phyloP scores from a whole-genome alignment of 2,888 invertebrate species.

The Chironomus riparius region DNA sequence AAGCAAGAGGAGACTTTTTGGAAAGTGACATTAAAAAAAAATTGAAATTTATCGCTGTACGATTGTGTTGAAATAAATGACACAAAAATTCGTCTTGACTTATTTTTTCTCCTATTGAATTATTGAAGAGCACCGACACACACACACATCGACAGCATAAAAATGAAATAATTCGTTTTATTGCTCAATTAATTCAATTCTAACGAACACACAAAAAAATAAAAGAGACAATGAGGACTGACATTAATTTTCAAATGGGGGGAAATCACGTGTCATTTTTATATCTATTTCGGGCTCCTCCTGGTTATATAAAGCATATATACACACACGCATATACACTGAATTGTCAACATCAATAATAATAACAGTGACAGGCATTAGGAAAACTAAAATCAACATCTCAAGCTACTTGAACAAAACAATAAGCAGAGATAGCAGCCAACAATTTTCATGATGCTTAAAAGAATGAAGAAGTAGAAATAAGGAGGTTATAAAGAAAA shows the following conservation, averaged over 20 bases:
- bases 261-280: slow-evolving; percentile 20
- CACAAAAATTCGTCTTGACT: background rate
- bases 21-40: background rate
- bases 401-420: background rate
- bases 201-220: background rate
- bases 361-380: background rate
- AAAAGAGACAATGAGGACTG: too few relatives aligned
- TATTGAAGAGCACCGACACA: too few relatives aligned
- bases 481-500: slow-evolving; percentile 20
- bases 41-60: background rate
- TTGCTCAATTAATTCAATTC: background rate
- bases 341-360: too few relatives aligned
- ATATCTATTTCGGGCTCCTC: slow-evolving; percentile 20
- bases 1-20: background rate
- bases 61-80: background rate
- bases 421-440: background rate
- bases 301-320: slow-evolving; percentile 19
- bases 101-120: too few relatives aligned
- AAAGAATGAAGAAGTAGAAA: too few relatives aligned
- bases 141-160: too few relatives aligned
- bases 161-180: background rate
- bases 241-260: background rate
- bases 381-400: background rate
- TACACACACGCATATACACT: background rate
- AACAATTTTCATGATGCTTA: background rate